Evolutionary conservation across 2,113 vertebrate genomes (phyloP).

Genomic region (Regulus satrapa): DNA sequence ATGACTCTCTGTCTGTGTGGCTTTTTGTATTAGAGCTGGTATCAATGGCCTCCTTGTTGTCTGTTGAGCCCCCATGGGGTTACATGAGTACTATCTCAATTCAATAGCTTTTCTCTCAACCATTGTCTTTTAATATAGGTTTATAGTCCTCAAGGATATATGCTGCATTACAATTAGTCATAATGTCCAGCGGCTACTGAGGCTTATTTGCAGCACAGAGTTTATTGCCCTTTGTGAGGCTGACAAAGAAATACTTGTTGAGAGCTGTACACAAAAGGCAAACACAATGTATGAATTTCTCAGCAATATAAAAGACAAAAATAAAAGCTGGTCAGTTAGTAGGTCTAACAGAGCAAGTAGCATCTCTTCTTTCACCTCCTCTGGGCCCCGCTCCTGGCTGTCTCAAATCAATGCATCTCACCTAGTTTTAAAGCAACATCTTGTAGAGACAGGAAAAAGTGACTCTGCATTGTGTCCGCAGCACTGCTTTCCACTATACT

Average conservation of each 20-base stretch:
- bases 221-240: constrained; percentile 75
- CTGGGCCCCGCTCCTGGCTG: background rate
- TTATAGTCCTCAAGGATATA: constrained; percentile 76
- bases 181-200: constrained; percentile 69
- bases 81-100: constrained; percentile 74
- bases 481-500: background rate
- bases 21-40: constrained; percentile 61
- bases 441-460: background rate
- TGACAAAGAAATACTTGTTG: constrained; percentile 79
- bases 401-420: background rate
- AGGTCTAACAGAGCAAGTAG: constrained; percentile 19
- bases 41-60: constrained; percentile 82
- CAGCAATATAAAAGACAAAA: constrained; percentile 56
- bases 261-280: constrained; percentile 73
- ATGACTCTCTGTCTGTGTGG: constrained; percentile 65
- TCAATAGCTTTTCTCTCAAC: constrained; percentile 75
- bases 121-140: constrained; percentile 78
- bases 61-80: constrained; percentile 69
- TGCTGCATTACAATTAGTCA: constrained; percentile 80
- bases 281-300: constrained; percentile 78
- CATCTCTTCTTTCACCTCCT: constrained; percentile 24
- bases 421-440: background rate
- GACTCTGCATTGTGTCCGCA: background rate
- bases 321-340: constrained; percentile 46
- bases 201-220: constrained; percentile 73